Percentiles rank a stretch among this genome's conserved stretches.
phyloP scores from a whole-genome alignment of 2,113 vertebrate species.

The Oreotragus oreotragus region DNA sequence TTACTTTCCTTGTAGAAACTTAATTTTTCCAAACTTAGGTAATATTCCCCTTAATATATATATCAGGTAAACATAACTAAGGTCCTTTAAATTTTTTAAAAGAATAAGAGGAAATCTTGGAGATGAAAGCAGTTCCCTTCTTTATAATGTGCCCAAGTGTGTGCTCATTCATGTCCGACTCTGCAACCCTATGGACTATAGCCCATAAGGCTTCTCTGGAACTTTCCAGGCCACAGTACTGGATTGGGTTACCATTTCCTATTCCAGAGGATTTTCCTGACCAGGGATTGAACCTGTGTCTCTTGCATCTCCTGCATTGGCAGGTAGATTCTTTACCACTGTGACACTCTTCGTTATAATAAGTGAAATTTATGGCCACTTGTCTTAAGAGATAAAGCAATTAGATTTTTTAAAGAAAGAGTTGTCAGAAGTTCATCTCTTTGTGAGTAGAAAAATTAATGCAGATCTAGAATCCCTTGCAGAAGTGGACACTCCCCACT shows the following conservation, averaged over 20 bases:
- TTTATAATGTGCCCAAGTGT: background rate
- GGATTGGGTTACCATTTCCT: background rate
- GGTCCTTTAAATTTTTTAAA: background rate
- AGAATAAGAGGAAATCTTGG: background rate
- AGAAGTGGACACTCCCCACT: background rate
- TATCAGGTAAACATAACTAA: background rate
- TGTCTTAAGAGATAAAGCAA: conserved; percentile 17
- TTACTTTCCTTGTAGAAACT: background rate
- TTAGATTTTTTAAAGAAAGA: background rate
- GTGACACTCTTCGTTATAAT: background rate
- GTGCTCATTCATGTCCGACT: background rate
- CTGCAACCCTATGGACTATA: background rate
- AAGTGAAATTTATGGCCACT: background rate
- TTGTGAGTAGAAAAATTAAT: background rate
- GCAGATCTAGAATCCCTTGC: background rate
- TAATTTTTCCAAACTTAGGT: background rate
- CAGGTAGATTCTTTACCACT: background rate
- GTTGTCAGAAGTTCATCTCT: background rate
- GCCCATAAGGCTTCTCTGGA: background rate
- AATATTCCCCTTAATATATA: background rate
- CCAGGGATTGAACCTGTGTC: background rate
- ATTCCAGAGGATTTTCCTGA: background rate
- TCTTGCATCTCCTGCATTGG: background rate
- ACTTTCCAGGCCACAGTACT: background rate
- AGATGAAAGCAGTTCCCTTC: background rate